Percentiles rank a stretch among this genome's conserved stretches.
These are phyloP conservation scores for Marasmarcha lunaedactyla DNA, from an alignment of 2,888 invertebrate species.

Conservation along the genomic window DNA sequence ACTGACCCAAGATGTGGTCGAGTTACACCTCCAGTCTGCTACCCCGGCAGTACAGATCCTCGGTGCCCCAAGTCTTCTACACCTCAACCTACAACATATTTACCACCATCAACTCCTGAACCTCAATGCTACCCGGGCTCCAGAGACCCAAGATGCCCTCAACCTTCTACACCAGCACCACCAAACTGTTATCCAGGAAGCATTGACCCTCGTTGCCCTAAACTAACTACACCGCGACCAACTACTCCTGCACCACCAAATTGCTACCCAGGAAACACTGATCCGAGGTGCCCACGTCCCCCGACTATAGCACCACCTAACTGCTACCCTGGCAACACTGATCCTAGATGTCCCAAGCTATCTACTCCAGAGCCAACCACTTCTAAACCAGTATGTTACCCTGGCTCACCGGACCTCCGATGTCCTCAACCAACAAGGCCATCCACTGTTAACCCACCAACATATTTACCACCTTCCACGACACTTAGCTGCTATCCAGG, in stretches of 20 bases:
- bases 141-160: constrained; percentile 25
- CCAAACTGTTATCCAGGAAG: constrained; percentile 20
- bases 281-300: constrained; percentile 25
- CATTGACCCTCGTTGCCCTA: constrained; percentile 23
- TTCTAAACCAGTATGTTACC: constrained; percentile 19
- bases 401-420: constrained; percentile 18
- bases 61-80: constrained; percentile 18
- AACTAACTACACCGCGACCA: constrained; percentile 19
- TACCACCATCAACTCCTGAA: constrained; percentile 15
- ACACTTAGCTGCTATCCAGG: constrained; percentile 25
- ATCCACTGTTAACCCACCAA: constrained; percentile 24
- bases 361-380: constrained; percentile 17
- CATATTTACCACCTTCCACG: constrained; percentile 19
- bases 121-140: constrained; percentile 31
- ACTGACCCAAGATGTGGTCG: constrained; percentile 21
- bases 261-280: constrained; percentile 18
- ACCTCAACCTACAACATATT: constrained; percentile 9
- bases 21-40: constrained; percentile 18
- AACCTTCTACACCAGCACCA: constrained; percentile 7
- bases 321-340: constrained; percentile 21
- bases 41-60: constrained; percentile 18
- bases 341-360: constrained; percentile 24
- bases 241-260: constrained; percentile 22
- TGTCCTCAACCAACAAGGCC: constrained; percentile 24
- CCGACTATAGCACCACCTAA: constrained; percentile 16